Evolutionary conservation across 2,888 invertebrate genomes (phyloP), one percentile per base, ranked within the genome.

Genomic region (Epinotia brunnichana): DNA sequence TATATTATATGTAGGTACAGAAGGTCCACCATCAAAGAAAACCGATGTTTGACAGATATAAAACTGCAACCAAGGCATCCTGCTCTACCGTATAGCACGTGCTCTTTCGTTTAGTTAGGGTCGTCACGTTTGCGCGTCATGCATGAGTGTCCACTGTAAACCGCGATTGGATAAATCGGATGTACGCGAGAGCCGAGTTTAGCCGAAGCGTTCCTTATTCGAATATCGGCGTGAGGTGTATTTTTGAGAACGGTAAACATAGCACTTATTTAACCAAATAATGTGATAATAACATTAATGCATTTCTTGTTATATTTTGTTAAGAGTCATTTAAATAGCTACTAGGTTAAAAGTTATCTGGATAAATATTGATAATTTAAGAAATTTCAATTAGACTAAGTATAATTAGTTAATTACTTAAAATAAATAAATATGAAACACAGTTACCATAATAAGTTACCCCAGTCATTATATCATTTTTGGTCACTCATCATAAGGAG

Each of bases 251-350:
- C n/a, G n/a, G n/a, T 13, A 4, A 19, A 54, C 53, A 5, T 29
- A 15, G n/a, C 11, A 24, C 29, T 29, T 63, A 70, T 60, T 67
- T 48, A 68, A 48, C 61, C 29, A 56, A 72, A 51, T 56, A 62
- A 63, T 73, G 72, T 73, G 72, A 68, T 71, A 66, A 53, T 72
- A 68, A 35, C 56, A 57, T 29, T 59, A 53, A 63, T 41, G 63
- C 73, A 69, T 69, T 68, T 73, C 39, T 48, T 68, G 21, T 73
- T 73, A 53, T 57, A 39, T 63, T 41, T 69, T 53, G 56, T 69
- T 69, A 69, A 53, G 17, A 73, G 73, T 63, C 56, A 62, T 70
- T 70, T 51, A 57, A 61, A 17, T 67, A 67, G 24, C 44, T 15
- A n/a, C 9, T 66, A 59, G 9, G 35, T 61, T 44, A 44, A 10